Percentiles rank a stretch among this genome's conserved stretches.
Evolutionary conservation across 2,113 vertebrate genomes (phyloP).

Genomic region (Pachyramphus minor): DNA sequence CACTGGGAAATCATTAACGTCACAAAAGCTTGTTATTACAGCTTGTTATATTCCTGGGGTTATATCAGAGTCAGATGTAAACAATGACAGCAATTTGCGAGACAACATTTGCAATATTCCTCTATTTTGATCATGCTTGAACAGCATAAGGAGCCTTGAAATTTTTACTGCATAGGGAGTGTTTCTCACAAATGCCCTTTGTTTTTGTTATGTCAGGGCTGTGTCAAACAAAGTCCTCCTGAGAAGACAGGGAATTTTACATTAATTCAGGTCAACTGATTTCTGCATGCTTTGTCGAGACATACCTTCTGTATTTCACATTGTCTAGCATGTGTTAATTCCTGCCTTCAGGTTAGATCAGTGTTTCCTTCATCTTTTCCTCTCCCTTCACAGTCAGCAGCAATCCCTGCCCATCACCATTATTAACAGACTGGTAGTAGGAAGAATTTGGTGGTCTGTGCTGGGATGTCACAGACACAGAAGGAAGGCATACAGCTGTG

Average conservation of each 20-base stretch:
- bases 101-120: background rate
- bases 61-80: background rate
- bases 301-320: background rate
- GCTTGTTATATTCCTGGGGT: background rate
- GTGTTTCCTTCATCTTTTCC: background rate
- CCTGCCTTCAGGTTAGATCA: background rate
- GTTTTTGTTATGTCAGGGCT: background rate
- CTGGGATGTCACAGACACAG: background rate
- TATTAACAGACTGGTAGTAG: background rate
- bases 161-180: background rate
- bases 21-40: background rate
- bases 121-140: background rate
- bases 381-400: background rate
- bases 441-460: background rate
- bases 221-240: background rate
- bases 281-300: background rate
- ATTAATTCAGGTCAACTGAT: background rate
- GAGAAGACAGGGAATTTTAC: background rate
- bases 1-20: constrained; percentile 1
- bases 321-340: background rate
- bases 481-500: background rate
- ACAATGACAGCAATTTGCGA: background rate
- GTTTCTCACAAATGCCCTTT: background rate
- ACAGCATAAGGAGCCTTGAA: background rate
- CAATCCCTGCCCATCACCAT: background rate